A percentile compares a stretch with the other conserved stretches of the same genome.
Evolutionary conservation across 2,888 invertebrate species (phyloP).

Genomic region (Bibio marci): DNA sequence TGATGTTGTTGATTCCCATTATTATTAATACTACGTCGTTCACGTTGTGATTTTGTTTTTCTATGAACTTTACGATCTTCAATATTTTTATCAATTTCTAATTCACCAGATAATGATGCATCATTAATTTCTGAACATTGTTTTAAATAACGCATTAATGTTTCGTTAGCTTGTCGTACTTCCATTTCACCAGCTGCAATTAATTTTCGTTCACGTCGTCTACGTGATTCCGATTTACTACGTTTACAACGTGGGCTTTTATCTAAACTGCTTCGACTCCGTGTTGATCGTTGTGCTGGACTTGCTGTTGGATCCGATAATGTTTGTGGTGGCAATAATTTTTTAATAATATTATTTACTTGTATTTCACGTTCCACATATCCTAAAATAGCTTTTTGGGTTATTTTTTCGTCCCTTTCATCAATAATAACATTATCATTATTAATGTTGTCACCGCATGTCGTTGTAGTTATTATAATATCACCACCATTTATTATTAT

Average conservation of each 20-base stretch:
- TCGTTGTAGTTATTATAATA: too few species aligned
- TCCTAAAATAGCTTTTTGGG: slow-evolving; percentile 27
- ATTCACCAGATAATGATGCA: slow-evolving; percentile 27
- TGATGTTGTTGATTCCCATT: neutral
- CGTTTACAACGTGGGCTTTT: slow-evolving; percentile 29
- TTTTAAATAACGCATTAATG: slow-evolving; percentile 28
- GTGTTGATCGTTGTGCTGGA: slow-evolving; percentile 28
- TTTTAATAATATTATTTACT: slow-evolving; percentile 16
- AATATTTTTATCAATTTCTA: slow-evolving; percentile 28
- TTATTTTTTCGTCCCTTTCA: slow-evolving; percentile 4
- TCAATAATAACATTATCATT: too few species aligned
- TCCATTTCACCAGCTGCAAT: slow-evolving; percentile 31
- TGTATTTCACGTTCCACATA: slow-evolving; percentile 29
- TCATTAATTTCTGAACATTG: slow-evolving; percentile 31
- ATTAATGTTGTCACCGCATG: too few species aligned
- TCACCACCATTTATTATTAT: too few species aligned
- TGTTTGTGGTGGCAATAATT: slow-evolving; percentile 17
- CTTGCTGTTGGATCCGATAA: slow-evolving; percentile 29
- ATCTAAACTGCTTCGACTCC: slow-evolving; percentile 27
- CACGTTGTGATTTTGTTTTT: slow-evolving; percentile 29
- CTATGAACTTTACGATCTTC: slow-evolving; percentile 29
- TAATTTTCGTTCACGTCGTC: slow-evolving; percentile 26
- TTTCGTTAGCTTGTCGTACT: slow-evolving; percentile 29
- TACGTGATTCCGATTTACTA: slow-evolving; percentile 29
- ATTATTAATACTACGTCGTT: slow-evolving; percentile 19